phyloP scores from a whole-genome alignment of 1,140 invertebrate species.

The Dryas iulia region DNA sequence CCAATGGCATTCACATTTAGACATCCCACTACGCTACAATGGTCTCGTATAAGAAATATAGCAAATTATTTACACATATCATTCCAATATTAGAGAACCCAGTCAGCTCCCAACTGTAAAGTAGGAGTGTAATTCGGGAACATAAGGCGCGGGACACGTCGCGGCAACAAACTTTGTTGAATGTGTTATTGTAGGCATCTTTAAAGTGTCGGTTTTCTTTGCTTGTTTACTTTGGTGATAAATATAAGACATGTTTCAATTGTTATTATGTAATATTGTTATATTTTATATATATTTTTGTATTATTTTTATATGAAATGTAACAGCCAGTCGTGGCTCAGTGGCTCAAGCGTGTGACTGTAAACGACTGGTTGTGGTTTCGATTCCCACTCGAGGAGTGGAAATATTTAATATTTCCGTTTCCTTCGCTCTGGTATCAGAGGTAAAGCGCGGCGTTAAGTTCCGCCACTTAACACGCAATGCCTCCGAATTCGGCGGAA shows the following conservation, averaged over 20 bases:
- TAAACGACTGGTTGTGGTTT: too few relatives aligned
- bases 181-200: slow-evolving; percentile 2
- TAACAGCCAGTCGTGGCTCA: too few relatives aligned
- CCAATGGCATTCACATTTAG: too few relatives aligned
- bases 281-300: not conserved
- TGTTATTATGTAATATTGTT: not conserved
- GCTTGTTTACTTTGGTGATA: not conserved
- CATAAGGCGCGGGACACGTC: slow-evolving; percentile 2
- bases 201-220: not conserved
- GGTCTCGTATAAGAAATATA: slow-evolving; percentile 3
- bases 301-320: not conserved
- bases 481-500: too few relatives aligned
- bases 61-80: not conserved
- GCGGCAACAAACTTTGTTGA: not conserved
- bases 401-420: too few relatives aligned
- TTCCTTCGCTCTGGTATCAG: too few relatives aligned
- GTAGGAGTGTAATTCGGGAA: not conserved
- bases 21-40: too few relatives aligned
- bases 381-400: too few relatives aligned
- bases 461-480: too few relatives aligned
- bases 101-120: not conserved
- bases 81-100: not conserved
- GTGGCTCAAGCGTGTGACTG: too few relatives aligned
- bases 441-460: too few relatives aligned
- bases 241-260: not conserved